Percentiles rank a stretch among this genome's conserved stretches.
Evolutionary conservation across 2,797 vertebrate species (phyloP).

Genomic region (Psittacula derbiana): DNA sequence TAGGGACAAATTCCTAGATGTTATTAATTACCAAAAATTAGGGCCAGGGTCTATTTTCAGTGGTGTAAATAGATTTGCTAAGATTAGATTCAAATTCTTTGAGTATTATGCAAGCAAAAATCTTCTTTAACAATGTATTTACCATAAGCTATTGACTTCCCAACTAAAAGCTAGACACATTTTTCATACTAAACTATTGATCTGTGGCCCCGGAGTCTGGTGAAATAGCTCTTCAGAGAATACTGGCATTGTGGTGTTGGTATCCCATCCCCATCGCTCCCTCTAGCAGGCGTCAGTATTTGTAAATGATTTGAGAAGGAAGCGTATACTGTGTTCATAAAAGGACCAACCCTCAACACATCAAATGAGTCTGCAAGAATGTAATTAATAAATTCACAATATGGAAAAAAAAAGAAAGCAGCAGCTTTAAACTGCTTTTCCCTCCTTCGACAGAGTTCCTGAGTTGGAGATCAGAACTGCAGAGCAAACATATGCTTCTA

Average conservation of each 20-base stretch:
- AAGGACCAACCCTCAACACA: not conserved
- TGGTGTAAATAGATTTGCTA: not conserved
- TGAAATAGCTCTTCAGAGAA: constrained; percentile 1
- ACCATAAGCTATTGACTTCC: not conserved
- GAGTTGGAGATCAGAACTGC: not conserved
- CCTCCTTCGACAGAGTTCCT: not conserved
- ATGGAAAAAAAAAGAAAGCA: not conserved
- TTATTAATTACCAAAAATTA: not conserved
- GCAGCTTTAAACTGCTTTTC: not conserved
- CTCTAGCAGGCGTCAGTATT: not conserved
- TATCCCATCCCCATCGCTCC: not conserved
- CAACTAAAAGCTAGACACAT: constrained; percentile 17
- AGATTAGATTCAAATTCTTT: not conserved
- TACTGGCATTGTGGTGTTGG: not conserved
- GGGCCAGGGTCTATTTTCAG: not conserved
- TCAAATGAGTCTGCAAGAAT: not conserved
- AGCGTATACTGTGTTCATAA: not conserved
- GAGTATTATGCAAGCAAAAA: not conserved
- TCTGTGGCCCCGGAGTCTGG: not conserved
- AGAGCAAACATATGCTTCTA: not conserved
- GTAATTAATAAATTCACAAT: not conserved
- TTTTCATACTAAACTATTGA: constrained; percentile 7
- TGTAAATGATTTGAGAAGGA: not conserved
- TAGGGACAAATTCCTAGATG: not conserved
- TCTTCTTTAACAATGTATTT: not conserved